These are phyloP conservation scores for Muscicapa comitata DNA, from an alignment of 2,797 vertebrate species.

Conservation along the genomic window DNA sequence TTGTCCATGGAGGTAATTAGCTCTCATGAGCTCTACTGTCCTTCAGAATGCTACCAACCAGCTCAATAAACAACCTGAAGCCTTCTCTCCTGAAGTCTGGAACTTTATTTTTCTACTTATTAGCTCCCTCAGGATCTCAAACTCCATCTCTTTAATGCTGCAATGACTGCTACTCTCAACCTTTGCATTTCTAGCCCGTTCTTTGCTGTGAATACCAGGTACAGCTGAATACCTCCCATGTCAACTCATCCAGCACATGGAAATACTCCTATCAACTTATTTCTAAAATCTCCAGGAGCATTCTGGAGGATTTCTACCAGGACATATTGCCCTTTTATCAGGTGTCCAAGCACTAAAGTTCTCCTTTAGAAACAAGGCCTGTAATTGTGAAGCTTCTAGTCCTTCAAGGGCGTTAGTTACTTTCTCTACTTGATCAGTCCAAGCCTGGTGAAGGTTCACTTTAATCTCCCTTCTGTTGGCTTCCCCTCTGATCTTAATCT, in stretches of 20 bases:
- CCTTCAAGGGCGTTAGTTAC: background rate
- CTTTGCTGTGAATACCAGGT: background rate
- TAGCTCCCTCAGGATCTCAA: background rate
- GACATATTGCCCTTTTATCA: background rate
- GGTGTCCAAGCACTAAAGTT: background rate
- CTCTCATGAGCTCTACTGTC: background rate
- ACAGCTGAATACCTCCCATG: background rate
- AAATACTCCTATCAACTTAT: background rate
- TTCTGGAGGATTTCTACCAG: background rate
- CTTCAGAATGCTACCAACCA: background rate
- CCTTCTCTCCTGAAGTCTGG: background rate
- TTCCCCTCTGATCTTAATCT: background rate
- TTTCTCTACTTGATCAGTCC: background rate
- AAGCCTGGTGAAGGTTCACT: background rate
- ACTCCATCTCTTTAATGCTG: background rate
- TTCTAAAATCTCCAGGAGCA: background rate
- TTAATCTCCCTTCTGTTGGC: background rate
- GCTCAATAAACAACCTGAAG: background rate
- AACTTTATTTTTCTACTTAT: background rate
- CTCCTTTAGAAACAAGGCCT: background rate
- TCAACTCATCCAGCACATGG: background rate
- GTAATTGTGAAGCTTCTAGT: background rate
- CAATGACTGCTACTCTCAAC: background rate
- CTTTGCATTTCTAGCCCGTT: background rate
- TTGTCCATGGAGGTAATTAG: background rate